A percentile compares a stretch with the other conserved stretches of the same genome.
phyloP scores from a whole-genome alignment of 2,888 invertebrate species.

The Drosophila lutescens region DNA sequence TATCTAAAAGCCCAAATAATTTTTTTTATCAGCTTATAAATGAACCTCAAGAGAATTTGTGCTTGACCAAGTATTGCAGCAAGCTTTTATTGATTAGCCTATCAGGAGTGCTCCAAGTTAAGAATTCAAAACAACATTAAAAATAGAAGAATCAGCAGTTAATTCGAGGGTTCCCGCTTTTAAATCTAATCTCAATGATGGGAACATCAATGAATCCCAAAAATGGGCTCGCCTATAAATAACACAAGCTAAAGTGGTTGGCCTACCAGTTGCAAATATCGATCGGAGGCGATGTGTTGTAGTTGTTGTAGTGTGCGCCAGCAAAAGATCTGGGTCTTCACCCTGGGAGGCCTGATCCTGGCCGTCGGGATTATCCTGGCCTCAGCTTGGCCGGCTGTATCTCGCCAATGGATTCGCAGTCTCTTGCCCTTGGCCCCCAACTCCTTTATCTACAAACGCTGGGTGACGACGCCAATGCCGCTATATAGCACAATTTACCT shows the following conservation, averaged over 20 bases:
- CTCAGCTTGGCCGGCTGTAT: constrained; percentile 77
- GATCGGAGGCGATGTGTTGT: constrained; percentile 72
- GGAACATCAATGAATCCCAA: constrained; percentile 1
- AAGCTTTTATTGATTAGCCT: constrained; percentile 1
- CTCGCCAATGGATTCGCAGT: constrained; percentile 49
- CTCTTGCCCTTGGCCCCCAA: constrained; percentile 86
- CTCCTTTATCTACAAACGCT: constrained; percentile 88
- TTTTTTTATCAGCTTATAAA: constrained; percentile 9
- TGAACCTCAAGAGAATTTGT: neutral
- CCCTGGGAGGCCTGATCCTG: constrained; percentile 59
- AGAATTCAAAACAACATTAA: constrained; percentile 4
- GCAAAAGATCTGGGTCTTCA: constrained; percentile 79
- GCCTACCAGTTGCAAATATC: constrained; percentile 19
- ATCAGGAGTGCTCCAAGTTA: constrained; percentile 3
- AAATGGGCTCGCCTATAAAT: constrained; percentile 11
- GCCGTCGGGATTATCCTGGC: constrained; percentile 70
- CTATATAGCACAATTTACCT: constrained; percentile 90
- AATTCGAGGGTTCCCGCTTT: neutral
- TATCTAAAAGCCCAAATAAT: no score
- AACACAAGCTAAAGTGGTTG: neutral
- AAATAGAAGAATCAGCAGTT: constrained; percentile 6
- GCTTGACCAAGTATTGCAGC: neutral
- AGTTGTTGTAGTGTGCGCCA: constrained; percentile 77
- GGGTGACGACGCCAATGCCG: constrained; percentile 92
- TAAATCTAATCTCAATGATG: constrained; percentile 12